A percentile compares a stretch with the other conserved stretches of the same genome.
phyloP scores from a whole-genome alignment of 1,140 invertebrate species.

The Drosophila bipectinata region DNA sequence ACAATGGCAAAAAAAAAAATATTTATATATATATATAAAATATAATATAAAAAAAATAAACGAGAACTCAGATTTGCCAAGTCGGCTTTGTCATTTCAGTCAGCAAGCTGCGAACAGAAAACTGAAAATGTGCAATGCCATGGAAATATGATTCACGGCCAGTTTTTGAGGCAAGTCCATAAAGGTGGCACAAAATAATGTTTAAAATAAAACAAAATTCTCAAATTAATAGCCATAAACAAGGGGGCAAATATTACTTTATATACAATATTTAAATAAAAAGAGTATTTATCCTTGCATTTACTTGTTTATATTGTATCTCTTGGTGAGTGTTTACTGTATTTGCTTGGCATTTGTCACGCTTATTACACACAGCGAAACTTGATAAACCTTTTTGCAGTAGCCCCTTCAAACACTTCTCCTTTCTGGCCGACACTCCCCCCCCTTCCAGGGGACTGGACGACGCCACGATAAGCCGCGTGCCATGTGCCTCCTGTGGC shows the following conservation, averaged over 20 bases:
- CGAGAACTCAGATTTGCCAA: conserved; percentile 48
- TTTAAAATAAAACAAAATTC: conserved; percentile 17
- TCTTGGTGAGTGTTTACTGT: conserved; percentile 29
- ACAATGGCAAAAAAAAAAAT: conserved; percentile 23
- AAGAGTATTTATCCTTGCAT: neutral
- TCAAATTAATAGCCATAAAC: too few relatives aligned
- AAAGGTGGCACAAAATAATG: conserved; percentile 52
- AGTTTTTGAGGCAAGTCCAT: conserved; percentile 49
- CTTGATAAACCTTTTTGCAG: conserved; percentile 74
- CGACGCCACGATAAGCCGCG: conserved; percentile 64
- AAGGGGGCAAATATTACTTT: neutral
- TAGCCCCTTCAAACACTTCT: conserved; percentile 21
- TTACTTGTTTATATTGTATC: conserved; percentile 1
- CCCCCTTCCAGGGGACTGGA: neutral
- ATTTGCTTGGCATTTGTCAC: conserved; percentile 71
- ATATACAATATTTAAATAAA: neutral
- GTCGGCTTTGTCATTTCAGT: conserved; percentile 42
- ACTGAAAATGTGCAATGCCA: conserved; percentile 77
- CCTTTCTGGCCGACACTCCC: neutral
- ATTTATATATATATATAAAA: neutral
- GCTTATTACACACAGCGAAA: conserved; percentile 71
- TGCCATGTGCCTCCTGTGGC: conserved; percentile 45
- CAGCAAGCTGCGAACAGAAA: conserved; percentile 54
- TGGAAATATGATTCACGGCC: conserved; percentile 80
- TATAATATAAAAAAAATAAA: conserved; percentile 5